Percentiles rank a stretch among this genome's conserved stretches.
These are phyloP conservation scores for Noturus placidus DNA, from an alignment of 2,113 vertebrate species.

Conservation along the genomic window DNA sequence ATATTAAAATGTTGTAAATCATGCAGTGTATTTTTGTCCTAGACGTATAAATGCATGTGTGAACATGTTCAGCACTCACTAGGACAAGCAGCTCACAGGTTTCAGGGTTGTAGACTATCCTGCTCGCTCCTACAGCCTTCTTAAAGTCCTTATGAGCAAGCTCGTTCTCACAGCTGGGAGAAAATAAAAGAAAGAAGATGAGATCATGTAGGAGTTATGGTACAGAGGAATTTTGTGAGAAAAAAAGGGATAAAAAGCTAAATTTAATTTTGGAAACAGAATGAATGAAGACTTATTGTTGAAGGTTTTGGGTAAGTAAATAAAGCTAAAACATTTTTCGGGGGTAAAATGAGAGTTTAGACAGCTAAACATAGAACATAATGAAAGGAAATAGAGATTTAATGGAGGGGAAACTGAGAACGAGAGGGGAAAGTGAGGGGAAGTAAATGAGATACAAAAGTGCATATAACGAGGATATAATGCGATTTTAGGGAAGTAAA, in stretches of 20 bases:
- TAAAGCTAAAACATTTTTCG: neutral
- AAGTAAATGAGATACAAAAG: too few relatives aligned
- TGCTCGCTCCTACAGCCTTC: conserved; percentile 83
- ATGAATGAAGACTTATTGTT: neutral
- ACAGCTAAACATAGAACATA: neutral
- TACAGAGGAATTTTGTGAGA: neutral
- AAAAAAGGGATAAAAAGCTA: neutral
- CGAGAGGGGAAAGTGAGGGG: too few relatives aligned
- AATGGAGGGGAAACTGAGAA: neutral
- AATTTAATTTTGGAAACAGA: neutral
- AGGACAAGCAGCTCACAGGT: conserved; percentile 80
- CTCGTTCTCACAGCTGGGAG: conserved; percentile 79
- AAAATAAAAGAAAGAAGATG: conserved; percentile 9
- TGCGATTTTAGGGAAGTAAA: neutral
- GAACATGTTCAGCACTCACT: conserved; percentile 67
- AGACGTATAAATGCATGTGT: neutral
- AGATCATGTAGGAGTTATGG: neutral
- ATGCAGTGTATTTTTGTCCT: neutral
- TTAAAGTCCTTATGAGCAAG: conserved; percentile 88
- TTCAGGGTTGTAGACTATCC: conserved; percentile 79
- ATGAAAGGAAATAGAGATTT: neutral
- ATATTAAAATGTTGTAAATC: neutral
- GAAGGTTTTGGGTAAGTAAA: neutral
- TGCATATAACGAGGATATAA: neutral
- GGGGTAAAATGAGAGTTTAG: neutral